Conservation (phyloP, 2,797 vertebrate species). For the Propithecus perrieri region DNA sequence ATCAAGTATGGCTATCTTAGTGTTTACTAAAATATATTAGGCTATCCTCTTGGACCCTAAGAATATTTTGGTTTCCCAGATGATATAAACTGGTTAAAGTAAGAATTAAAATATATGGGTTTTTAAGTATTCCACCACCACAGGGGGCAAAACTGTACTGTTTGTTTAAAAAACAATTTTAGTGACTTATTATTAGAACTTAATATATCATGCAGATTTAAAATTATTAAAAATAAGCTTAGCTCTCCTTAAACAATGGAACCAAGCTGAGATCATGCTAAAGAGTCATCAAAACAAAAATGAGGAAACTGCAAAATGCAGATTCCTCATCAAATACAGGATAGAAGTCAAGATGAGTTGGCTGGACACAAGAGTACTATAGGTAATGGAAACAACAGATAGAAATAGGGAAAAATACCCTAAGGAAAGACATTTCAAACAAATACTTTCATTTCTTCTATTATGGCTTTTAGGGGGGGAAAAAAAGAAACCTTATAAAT, state of each 20-base stretch:
- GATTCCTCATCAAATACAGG: background rate
- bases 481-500: background rate
- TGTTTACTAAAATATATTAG: constrained; percentile 36
- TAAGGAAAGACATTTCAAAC: background rate
- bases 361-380: background rate
- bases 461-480: background rate
- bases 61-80: background rate
- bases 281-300: constrained; percentile 46
- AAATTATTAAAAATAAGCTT: constrained; percentile 45
- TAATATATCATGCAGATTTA: background rate
- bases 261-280: background rate
- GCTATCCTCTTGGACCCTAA: background rate
- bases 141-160: background rate
- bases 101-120: constrained; percentile 21
- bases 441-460: constrained; percentile 16
- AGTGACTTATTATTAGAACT: background rate
- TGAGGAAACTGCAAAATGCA: constrained; percentile 28
- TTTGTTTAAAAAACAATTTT: constrained; percentile 15
- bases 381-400: background rate
- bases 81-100: constrained; percentile 9
- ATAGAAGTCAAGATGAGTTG: background rate
- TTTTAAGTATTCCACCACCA: constrained; percentile 3
- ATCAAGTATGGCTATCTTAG: background rate
- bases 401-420: background rate
- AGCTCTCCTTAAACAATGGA: constrained; percentile 19